Evolutionary conservation across 2,797 vertebrate species (phyloP).

Genomic region (Phoebastria nigripes): DNA sequence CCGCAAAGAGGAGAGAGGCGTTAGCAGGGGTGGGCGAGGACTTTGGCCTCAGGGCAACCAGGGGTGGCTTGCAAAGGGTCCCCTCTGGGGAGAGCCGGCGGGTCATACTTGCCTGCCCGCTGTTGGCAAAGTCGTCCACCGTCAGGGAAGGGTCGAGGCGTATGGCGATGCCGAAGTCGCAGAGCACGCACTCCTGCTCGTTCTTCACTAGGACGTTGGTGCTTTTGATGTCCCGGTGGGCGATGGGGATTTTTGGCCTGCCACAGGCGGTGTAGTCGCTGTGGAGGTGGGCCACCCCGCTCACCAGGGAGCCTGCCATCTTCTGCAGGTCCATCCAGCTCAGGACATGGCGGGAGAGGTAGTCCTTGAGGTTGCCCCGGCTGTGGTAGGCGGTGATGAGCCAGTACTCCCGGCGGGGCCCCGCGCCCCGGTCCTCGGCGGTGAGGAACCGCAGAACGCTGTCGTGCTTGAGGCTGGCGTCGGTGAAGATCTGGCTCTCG

Average conservation of each 20-base stretch:
- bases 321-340: constrained; percentile 84
- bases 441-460: constrained; percentile 85
- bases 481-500: constrained; percentile 83
- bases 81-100: fast-evolving
- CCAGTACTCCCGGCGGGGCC: constrained; percentile 82
- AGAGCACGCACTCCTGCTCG: constrained; percentile 80
- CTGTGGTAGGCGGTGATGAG: constrained; percentile 86
- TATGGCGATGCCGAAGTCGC: constrained; percentile 87
- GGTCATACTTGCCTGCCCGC: constrained; percentile 80
- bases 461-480: constrained; percentile 82
- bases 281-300: constrained; percentile 86
- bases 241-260: constrained; percentile 80
- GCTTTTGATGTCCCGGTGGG: constrained; percentile 89
- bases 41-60: fast-evolving
- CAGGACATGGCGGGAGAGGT: constrained; percentile 77
- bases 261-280: constrained; percentile 81
- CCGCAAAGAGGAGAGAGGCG: not conserved
- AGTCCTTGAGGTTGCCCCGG: constrained; percentile 88
- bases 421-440: constrained; percentile 76
- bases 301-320: constrained; percentile 82
- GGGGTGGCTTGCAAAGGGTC: not conserved
- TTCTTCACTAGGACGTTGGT: constrained; percentile 87
- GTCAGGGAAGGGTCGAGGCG: constrained; percentile 83
- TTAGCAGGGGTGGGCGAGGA: not conserved
- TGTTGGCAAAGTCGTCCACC: constrained; percentile 87